These are phyloP conservation scores for Galemys pyrenaicus DNA, from an alignment of 2,113 vertebrate genomes.

Conservation along the genomic window DNA sequence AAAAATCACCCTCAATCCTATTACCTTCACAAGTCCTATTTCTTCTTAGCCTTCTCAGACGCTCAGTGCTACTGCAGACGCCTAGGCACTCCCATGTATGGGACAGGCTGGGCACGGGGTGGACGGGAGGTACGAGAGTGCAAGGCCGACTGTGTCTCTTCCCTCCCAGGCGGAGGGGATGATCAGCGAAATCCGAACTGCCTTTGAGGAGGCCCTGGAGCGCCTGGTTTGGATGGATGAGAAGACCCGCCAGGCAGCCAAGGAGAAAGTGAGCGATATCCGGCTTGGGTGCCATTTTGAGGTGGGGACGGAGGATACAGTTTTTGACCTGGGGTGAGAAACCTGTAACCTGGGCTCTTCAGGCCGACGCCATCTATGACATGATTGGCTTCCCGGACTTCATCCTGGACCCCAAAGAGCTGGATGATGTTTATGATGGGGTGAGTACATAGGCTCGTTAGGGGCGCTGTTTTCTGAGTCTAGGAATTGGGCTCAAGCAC, in stretches of 20 bases:
- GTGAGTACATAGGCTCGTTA: slow-evolving; percentile 60
- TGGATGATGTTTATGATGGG: slow-evolving; percentile 97
- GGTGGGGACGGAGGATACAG: slow-evolving; percentile 17
- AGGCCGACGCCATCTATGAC: slow-evolving; percentile 98
- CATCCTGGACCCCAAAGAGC: slow-evolving; percentile 95
- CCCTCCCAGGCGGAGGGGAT: slow-evolving; percentile 94
- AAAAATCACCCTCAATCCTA: not conserved
- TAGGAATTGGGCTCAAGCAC: not conserved
- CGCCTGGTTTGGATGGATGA: slow-evolving; percentile 95
- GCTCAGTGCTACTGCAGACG: not conserved
- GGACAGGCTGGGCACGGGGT: not conserved
- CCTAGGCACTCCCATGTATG: not conserved
- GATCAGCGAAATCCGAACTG: slow-evolving; percentile 94
- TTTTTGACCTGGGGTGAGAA: not conserved
- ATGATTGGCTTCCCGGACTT: slow-evolving; percentile 99
- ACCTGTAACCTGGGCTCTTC: not conserved
- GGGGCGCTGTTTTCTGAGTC: not conserved
- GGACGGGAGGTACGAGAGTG: too few relatives aligned
- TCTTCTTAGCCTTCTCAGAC: not conserved
- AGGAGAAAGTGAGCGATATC: slow-evolving; percentile 91
- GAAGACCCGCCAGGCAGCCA: slow-evolving; percentile 92
- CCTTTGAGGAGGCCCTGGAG: slow-evolving; percentile 93
- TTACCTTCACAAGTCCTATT: not conserved
- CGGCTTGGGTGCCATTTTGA: slow-evolving; percentile 65
- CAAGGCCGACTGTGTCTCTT: not conserved